phyloP scores from a whole-genome alignment of 2,888 invertebrate genomes.

The Crepidodera aurea region DNA sequence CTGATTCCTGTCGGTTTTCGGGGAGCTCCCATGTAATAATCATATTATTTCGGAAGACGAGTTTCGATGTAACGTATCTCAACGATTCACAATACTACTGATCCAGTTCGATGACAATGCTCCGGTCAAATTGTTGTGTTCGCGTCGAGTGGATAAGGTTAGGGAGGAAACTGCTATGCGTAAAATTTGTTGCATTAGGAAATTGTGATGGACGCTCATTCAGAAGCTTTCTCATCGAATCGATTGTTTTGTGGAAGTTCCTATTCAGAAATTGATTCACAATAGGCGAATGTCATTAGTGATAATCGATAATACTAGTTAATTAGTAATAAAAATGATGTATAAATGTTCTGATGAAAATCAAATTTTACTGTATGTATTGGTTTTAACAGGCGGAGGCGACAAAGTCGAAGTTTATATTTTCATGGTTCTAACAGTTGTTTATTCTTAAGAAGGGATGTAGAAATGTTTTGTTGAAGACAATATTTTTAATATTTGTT shows the following conservation, averaged over 20 bases:
- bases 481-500: too few relatives aligned
- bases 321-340: too few relatives aligned
- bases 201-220: constrained; percentile 7
- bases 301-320: not conserved
- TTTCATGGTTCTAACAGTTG: too few relatives aligned
- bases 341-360: too few relatives aligned
- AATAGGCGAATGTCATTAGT: too few relatives aligned
- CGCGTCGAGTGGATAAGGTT: constrained; percentile 1
- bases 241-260: not conserved
- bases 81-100: constrained; percentile 32
- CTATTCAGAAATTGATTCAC: not conserved
- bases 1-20: constrained; percentile 38
- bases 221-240: not conserved
- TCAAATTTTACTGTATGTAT: too few relatives aligned
- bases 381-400: too few relatives aligned
- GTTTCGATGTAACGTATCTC: constrained; percentile 41
- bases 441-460: too few relatives aligned
- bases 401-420: too few relatives aligned
- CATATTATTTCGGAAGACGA: constrained; percentile 55
- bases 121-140: constrained; percentile 22
- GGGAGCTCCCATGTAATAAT: constrained; percentile 46
- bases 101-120: constrained; percentile 29
- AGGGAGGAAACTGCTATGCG: not conserved
- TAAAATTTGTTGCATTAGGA: constrained; percentile 28
- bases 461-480: too few relatives aligned